Percentiles rank a stretch among this genome's conserved stretches.
These are phyloP conservation scores for Caprella mutica DNA, from an alignment of 2,888 invertebrate genomes.

Conservation along the genomic window DNA sequence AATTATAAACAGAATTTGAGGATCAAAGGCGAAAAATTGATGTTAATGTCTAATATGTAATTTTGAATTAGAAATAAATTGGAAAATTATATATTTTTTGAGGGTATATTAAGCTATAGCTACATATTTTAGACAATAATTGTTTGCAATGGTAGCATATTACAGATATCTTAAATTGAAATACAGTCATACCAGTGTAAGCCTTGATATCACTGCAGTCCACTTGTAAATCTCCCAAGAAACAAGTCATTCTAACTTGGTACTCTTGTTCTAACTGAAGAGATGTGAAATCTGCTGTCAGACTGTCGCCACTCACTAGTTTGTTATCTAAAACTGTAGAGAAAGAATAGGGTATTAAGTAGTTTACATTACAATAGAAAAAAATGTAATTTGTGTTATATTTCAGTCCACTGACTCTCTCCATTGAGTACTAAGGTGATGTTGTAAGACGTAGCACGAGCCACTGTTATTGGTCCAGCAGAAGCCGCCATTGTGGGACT, in stretches of 20 bases:
- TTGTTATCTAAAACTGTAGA: neutral
- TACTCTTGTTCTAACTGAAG: constrained; percentile 15
- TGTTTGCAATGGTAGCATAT: no score
- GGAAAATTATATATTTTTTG: no score
- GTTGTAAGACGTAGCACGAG: constrained; percentile 6
- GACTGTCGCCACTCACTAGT: neutral
- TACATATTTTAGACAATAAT: no score
- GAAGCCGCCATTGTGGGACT: neutral
- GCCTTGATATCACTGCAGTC: constrained; percentile 13
- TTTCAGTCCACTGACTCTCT: neutral
- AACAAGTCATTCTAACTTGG: constrained; percentile 12
- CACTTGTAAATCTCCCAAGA: constrained; percentile 13
- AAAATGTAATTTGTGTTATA: no score
- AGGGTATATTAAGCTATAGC: no score
- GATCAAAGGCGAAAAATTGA: no score
- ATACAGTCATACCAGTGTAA: constrained; percentile 13
- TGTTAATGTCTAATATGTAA: no score
- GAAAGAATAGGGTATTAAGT: no score
- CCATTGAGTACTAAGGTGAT: neutral
- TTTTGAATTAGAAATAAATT: no score
- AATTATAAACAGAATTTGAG: no score
- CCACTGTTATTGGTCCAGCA: neutral
- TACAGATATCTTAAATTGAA: no score
- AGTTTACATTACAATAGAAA: no score
- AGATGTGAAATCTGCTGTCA: constrained; percentile 7